Evolutionary conservation across 2,888 invertebrate species (phyloP).

Genomic region (Agelastica alni): DNA sequence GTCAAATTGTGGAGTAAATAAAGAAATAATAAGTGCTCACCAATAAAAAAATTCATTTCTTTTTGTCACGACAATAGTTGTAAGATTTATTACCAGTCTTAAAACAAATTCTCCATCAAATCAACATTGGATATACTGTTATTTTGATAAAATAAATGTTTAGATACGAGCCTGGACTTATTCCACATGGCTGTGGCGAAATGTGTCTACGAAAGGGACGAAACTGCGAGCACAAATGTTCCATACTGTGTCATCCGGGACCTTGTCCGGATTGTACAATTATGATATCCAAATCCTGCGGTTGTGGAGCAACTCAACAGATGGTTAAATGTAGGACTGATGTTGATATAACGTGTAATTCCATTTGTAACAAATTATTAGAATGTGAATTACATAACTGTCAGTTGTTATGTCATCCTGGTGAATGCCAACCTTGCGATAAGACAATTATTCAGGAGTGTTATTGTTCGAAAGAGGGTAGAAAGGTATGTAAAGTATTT

Average conservation of each 20-base stretch:
- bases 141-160: not conserved
- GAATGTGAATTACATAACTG: conserved; percentile 82
- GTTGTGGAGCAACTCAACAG: conserved; percentile 73
- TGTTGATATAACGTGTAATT: conserved; percentile 72
- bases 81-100: too few species aligned
- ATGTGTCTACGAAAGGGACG: conserved; percentile 71
- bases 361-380: conserved; percentile 72
- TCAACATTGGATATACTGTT: too few species aligned
- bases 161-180: conserved; percentile 70
- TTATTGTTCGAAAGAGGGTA: conserved; percentile 61
- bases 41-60: too few species aligned
- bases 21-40: too few species aligned
- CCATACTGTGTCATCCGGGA: conserved; percentile 88
- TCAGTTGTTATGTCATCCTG: conserved; percentile 74
- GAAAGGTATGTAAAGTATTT: conserved; percentile 61
- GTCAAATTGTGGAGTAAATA: too few species aligned
- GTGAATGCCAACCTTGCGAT: conserved; percentile 73
- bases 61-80: too few species aligned
- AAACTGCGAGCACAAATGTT: conserved; percentile 70
- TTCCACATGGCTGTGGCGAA: conserved; percentile 92
- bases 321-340: conserved; percentile 75
- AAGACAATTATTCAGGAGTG: conserved; percentile 72
- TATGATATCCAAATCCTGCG: conserved; percentile 73
- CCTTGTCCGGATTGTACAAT: conserved; percentile 90
- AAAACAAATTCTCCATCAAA: too few species aligned